Conservation (phyloP, 2,113 vertebrate genomes). For the Triplophysa tibetana region DNA sequence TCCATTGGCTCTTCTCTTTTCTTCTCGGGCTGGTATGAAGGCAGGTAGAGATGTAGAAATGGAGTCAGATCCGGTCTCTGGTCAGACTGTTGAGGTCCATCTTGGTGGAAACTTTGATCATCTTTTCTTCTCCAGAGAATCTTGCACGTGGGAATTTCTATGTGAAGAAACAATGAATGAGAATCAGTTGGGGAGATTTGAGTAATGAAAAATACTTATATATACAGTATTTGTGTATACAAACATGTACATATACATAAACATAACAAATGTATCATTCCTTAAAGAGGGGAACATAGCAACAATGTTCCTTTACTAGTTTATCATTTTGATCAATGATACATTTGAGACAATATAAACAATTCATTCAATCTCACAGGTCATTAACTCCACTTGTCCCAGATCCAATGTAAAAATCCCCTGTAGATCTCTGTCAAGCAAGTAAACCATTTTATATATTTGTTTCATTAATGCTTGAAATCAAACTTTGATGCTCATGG, state of each 20-base stretch:
- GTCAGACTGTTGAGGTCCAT: not conserved
- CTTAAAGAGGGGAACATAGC: not conserved
- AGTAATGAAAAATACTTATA: no score
- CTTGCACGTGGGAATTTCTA: conserved; percentile 20
- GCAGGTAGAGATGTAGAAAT: conserved; percentile 68
- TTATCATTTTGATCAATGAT: conserved; percentile 42
- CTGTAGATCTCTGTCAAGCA: not conserved
- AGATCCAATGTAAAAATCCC: no score
- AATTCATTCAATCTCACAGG: conserved; percentile 6
- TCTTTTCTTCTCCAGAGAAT: conserved; percentile 35
- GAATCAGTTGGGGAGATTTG: no score
- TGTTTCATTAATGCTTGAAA: no score
- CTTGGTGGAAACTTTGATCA: not conserved
- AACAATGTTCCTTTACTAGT: not conserved
- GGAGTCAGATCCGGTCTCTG: conserved; percentile 27
- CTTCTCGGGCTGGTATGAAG: conserved; percentile 53
- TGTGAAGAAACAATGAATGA: conserved; percentile 4
- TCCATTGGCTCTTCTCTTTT: conserved; percentile 37
- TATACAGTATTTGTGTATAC: no score
- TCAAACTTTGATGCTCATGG: no score
- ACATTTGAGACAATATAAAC: conserved; percentile 9
- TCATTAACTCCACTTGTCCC: not conserved
- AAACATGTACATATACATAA: no score
- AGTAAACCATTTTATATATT: no score
- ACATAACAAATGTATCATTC: no score